A percentile compares a stretch with the other conserved stretches of the same genome.
Evolutionary conservation across 2,797 vertebrate species (phyloP).

Genomic region (Setipinna tenuifilis): DNA sequence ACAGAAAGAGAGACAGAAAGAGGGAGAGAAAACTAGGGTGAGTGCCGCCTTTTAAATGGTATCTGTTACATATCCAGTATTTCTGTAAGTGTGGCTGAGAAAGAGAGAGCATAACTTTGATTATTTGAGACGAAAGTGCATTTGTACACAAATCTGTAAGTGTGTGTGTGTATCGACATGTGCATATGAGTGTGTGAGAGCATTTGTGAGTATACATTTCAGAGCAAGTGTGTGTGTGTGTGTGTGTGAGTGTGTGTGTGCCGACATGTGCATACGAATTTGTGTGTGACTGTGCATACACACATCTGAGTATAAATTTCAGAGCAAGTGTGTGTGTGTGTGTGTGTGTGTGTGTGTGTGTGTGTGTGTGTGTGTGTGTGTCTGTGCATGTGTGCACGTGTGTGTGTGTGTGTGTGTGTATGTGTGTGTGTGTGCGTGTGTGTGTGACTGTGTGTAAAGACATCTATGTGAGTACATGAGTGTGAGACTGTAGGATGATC

Average conservation of each 20-base stretch:
- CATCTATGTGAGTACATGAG: not conserved
- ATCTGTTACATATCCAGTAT: conserved; percentile 13
- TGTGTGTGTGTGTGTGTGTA: not conserved
- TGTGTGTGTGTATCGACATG: not conserved
- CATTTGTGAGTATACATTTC: too few relatives aligned
- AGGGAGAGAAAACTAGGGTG: not conserved
- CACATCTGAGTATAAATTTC: too few relatives aligned
- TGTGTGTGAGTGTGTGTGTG: not conserved
- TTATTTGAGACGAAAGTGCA: not conserved
- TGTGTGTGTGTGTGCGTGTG: not conserved
- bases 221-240: not conserved
- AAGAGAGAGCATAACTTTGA: not conserved
- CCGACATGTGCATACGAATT: too few relatives aligned
- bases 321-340: not conserved
- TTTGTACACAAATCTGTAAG: not conserved
- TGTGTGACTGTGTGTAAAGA: not conserved
- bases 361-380: not conserved
- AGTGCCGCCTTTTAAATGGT: not conserved
- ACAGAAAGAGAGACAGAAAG: too few relatives aligned
- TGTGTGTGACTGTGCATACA: too few relatives aligned
- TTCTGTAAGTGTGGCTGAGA: not conserved
- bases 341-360: not conserved
- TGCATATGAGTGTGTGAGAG: too few relatives aligned
- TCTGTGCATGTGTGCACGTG: not conserved
- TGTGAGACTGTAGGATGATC: not conserved